phyloP scores from a whole-genome alignment of 2,888 invertebrate genomes.

The Pteria penguin region DNA sequence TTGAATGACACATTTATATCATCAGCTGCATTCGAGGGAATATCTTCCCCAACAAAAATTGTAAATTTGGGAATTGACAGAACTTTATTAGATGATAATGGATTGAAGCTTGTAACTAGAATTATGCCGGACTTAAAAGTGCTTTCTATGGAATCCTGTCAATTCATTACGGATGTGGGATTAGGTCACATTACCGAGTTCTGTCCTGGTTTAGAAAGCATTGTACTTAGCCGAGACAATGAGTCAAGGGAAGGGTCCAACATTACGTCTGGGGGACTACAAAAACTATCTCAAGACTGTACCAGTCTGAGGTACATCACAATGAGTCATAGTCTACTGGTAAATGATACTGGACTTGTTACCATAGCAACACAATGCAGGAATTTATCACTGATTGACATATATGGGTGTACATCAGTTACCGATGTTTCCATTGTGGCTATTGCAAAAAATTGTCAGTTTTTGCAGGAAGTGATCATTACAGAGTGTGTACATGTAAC shows the following conservation, averaged over 20 bases:
- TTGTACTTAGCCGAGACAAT: conserved; percentile 44
- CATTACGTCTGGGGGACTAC: conserved; percentile 35
- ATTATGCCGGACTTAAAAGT: not conserved
- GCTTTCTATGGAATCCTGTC: conserved; percentile 41
- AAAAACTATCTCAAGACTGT: conserved; percentile 12
- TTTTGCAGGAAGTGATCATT: conserved; percentile 47
- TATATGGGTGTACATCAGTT: conserved; percentile 56
- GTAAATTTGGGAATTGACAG: not conserved
- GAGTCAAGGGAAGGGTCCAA: conserved; percentile 36
- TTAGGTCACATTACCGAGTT: conserved; percentile 43
- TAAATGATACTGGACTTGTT: conserved; percentile 52
- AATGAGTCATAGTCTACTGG: conserved; percentile 51
- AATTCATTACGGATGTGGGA: conserved; percentile 52
- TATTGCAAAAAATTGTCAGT: conserved; percentile 50
- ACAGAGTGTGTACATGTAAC: conserved; percentile 59
- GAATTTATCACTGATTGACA: conserved; percentile 43
- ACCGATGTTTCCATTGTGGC: conserved; percentile 52
- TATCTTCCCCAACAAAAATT: conserved; percentile 1
- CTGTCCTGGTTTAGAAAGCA: conserved; percentile 42
- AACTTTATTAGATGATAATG: conserved; percentile 25
- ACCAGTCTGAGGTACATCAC: conserved; percentile 39
- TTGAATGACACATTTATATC: not conserved
- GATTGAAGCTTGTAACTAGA: conserved; percentile 22
- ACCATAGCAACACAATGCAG: conserved; percentile 49
- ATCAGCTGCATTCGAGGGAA: conserved; percentile 2